phyloP scores from a whole-genome alignment of 2,113 vertebrate species.

The Archocentrus centrarchus region DNA sequence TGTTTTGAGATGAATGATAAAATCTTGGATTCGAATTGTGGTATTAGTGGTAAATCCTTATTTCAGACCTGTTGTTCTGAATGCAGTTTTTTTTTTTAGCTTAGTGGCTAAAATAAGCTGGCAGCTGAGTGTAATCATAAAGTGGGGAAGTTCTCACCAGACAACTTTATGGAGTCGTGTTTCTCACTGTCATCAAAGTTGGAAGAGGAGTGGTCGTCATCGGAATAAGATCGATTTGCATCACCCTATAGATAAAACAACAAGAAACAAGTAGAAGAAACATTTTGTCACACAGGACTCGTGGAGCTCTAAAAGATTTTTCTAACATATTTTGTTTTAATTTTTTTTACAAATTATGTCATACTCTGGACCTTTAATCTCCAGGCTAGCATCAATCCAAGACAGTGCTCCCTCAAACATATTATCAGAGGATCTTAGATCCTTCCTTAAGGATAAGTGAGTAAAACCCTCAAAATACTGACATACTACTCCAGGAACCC shows the following conservation, averaged over 20 bases:
- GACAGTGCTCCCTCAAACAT: neutral
- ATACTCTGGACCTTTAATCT: neutral
- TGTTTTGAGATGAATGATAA: neutral
- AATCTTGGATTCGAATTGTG: neutral
- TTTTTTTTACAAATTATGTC: neutral
- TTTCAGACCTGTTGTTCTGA: neutral
- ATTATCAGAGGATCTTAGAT: neutral
- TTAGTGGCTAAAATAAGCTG: neutral
- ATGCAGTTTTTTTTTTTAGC: neutral
- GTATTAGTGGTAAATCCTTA: neutral
- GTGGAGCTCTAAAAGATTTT: neutral
- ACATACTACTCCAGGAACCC: conserved; percentile 1
- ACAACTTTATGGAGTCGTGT: conserved; percentile 84
- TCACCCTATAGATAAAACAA: conserved; percentile 84
- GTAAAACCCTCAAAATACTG: conserved; percentile 3
- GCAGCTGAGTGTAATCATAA: neutral
- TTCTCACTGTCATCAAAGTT: conserved; percentile 91
- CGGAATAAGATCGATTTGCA: conserved; percentile 92
- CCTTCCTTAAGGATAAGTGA: conserved; percentile 9
- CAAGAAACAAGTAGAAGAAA: neutral
- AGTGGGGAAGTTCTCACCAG: conserved; percentile 78
- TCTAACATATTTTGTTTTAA: neutral
- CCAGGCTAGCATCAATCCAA: rapidly evolving
- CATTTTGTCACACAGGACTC: neutral
- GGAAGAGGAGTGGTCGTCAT: conserved; percentile 91